phyloP scores from a whole-genome alignment of 1,140 invertebrate genomes.

The Diabrotica undecimpunctata region DNA sequence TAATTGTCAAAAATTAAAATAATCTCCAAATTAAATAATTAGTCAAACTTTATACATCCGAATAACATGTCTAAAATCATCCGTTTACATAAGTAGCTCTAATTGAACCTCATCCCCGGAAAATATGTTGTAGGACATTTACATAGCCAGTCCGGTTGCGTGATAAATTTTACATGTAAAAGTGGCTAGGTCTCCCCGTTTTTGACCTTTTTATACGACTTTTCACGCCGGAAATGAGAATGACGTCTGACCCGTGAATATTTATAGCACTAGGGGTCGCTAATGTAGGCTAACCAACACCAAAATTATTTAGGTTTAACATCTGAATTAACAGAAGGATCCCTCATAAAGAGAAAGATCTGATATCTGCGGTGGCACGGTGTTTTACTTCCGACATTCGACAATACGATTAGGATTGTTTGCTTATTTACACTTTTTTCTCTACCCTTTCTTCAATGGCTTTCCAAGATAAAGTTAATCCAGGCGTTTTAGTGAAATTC shows the following conservation, averaged over 20 bases:
- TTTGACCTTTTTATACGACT: conserved; percentile 2
- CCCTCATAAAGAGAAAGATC: background rate
- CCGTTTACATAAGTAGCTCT: too few species aligned
- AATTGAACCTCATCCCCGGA: too few species aligned
- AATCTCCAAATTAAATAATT: too few species aligned
- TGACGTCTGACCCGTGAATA: conserved; percentile 1
- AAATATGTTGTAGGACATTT: too few species aligned
- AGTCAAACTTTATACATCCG: too few species aligned
- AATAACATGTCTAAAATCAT: too few species aligned
- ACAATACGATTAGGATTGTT: background rate
- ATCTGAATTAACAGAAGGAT: background rate
- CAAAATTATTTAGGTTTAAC: background rate
- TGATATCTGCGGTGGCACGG: background rate
- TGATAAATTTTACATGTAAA: conserved; percentile 1
- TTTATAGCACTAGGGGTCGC: background rate
- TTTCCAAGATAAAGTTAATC: too few species aligned
- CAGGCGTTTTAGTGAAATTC: too few species aligned
- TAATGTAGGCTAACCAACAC: conserved; percentile 2
- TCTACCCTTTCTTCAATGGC: too few species aligned
- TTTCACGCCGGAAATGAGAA: background rate
- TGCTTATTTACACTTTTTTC: too few species aligned
- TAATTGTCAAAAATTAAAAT: too few species aligned
- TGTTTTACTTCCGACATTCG: background rate
- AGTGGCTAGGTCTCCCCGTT: background rate
- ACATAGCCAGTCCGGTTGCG: background rate